Base-by-base conservation (phyloP, 2,888 invertebrate species). In the Eristalinus sepulchralis region DNA sequence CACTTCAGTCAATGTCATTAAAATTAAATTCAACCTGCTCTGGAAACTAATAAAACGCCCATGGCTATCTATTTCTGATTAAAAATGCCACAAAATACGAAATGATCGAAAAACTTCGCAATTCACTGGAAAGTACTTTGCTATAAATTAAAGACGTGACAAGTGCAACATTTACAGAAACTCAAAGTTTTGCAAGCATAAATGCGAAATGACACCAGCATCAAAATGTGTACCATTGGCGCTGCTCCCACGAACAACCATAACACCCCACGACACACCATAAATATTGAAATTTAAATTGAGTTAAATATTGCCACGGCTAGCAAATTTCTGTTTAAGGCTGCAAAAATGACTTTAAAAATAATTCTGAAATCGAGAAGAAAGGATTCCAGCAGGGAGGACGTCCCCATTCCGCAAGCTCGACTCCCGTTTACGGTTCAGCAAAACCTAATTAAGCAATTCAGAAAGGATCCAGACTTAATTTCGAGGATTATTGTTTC, bases 381-480 rank as follows among this genome's bases (percentile, higher is more conserved):
- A 17, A 33, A 66, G 13, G 34, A 20, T 17, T 78, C 68, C 79
- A 75, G 6, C 59, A 73, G 57, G 70, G 79, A 70, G 83, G 73
- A 73, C 79, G 72, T 63, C 70, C 73, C 36, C 70, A 63, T 83
- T 71, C 53, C 73, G 53, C 20, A 24, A 63, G 70, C 73, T 59
- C 59, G 66, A 68, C 79, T 77, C 72, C 53, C 81, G 81, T 81
- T 81, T 77, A 82, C 81, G 85, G 82, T 82, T 81, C 81, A 82
- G 71, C 70, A 82, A 85, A 81, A 81, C 77, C 82, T 85, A 85
- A 85, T 85, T 85, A 85, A 82, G 85, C 85, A 81, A 81, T 85
- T 73, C 85, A 81, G 70, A 64, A 75, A 86, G 86, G 73, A 83
- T 83, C 83, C 66, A 68, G 86, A 83, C 83, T 86, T 83, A 86